Evolutionary conservation across 2,888 invertebrate genomes (phyloP).

Genomic region (Lepidochrysops patricia): DNA sequence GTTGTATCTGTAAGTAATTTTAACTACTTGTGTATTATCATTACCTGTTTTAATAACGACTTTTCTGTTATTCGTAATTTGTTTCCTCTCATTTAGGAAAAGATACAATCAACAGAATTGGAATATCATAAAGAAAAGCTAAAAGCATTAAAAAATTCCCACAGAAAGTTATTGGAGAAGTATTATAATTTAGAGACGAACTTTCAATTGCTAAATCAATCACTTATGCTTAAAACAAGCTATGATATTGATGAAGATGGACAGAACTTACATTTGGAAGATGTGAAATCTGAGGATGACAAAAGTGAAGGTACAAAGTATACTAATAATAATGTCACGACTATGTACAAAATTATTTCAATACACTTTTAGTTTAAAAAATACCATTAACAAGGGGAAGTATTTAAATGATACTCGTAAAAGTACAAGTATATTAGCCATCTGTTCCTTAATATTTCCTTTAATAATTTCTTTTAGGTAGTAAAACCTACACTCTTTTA

Average conservation of each 20-base stretch:
- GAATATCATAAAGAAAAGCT: conserved; percentile 47
- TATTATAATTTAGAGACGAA: conserved; percentile 51
- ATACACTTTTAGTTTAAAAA: too few species aligned
- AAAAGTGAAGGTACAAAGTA: conserved; percentile 32
- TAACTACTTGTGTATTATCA: conserved; percentile 9
- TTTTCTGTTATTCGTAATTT: conserved; percentile 5
- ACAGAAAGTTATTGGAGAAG: conserved; percentile 39
- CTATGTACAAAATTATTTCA: too few species aligned
- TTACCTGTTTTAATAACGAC: background rate
- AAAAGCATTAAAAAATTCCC: conserved; percentile 39
- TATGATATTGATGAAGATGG: conserved; percentile 24
- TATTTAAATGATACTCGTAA: too few species aligned
- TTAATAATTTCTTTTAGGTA: background rate
- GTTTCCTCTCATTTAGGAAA: conserved; percentile 38
- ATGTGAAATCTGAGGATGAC: conserved; percentile 51
- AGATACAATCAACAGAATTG: conserved; percentile 41
- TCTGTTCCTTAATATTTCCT: too few species aligned
- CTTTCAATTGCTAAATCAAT: conserved; percentile 49
- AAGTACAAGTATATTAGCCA: too few species aligned
- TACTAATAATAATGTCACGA: too few species aligned
- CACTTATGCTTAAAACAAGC: conserved; percentile 31
- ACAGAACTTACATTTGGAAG: conserved; percentile 40
- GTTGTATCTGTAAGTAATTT: conserved; percentile 39
- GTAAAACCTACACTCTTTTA: background rate
- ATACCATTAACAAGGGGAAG: too few species aligned